Evolutionary conservation across 2,113 vertebrate genomes (phyloP), one percentile per base, ranked within the genome.

Genomic region (Theristicus caerulescens): DNA sequence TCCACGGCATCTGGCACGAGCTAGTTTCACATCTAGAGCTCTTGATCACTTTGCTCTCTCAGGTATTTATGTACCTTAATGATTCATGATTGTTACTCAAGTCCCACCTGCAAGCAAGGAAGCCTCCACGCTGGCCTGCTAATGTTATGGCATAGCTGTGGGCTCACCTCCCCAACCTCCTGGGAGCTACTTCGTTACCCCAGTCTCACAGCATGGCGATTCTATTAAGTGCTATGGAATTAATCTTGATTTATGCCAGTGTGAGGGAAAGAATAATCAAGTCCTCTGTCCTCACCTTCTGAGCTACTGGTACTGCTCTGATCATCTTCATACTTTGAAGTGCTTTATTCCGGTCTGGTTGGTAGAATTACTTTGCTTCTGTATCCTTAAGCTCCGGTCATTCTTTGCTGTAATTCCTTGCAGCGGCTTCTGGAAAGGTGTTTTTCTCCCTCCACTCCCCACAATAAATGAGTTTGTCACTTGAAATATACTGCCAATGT

Each of bases 401-500:
- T 86, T 91, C 72, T 85, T 95, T 80, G 76, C 78, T 91, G 74
- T 91, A 94, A 97, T 94, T 95, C 80, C 83, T 92, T 80, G 67
- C 91, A 90, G 77, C 42, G 34, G 69, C 76, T 97, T 74, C 92
- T 94, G 82, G 51, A 96, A 96, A 95, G 90, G 95, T 96, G 96
- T 90, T 96, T 95, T 95, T 77, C 66, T 94, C 55, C 55, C 24
- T 96, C 79, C 82, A 64, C 72, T 95, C 78, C 51, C 82, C 29
- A 59, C 93, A 95, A 85, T 79, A 95, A 96, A 96, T 96, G 96
- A 95, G 76, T 96, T 97, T 97, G 96, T 96, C 96, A 97, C 90
- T 96, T 93, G 88, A 96, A 95, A 97, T 97, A 97, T 95, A 97
- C 93, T 94, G 84, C 96, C 97, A 97, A 94, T 95, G 96, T 92